Evolutionary conservation across 2,797 vertebrate species (phyloP).

Genomic region (Liasis olivaceus): DNA sequence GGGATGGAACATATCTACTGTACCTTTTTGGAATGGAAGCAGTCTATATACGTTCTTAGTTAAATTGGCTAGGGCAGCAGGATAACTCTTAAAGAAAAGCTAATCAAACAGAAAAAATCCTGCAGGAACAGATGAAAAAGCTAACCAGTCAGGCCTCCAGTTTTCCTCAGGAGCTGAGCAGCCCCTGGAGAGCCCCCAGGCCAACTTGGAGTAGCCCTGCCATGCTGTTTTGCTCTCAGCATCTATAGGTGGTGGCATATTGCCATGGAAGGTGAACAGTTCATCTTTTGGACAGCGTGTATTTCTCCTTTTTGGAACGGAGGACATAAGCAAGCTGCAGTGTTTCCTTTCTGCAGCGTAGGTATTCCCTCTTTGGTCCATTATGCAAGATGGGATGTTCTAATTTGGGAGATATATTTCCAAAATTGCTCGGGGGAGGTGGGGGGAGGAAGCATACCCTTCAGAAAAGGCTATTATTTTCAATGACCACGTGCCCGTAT

Average conservation of each 20-base stretch:
- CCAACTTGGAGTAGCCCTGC: not conserved
- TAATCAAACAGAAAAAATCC: not conserved
- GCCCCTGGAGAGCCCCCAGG: not conserved
- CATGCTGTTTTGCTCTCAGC: not conserved
- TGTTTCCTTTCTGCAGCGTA: not conserved
- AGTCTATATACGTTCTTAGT: not conserved
- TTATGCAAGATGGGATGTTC: not conserved
- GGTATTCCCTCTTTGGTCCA: not conserved
- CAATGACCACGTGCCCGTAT: no score
- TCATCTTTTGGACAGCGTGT: not conserved
- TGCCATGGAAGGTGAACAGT: not conserved
- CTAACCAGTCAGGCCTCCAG: not conserved
- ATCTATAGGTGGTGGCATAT: not conserved
- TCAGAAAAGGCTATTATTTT: not conserved
- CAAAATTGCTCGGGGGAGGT: not conserved
- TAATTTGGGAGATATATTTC: not conserved
- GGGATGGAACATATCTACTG: no score
- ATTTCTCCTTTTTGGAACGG: not conserved
- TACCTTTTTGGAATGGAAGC: not conserved
- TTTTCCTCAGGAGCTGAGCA: not conserved
- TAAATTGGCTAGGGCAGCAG: no score
- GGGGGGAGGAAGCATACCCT: not conserved
- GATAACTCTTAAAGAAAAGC: not conserved
- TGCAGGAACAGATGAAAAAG: not conserved
- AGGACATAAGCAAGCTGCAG: not conserved